A percentile compares a stretch with the other conserved stretches of the same genome.
phyloP scores from a whole-genome alignment of 2,797 vertebrate species.

The Sebastes hopkinsi region DNA sequence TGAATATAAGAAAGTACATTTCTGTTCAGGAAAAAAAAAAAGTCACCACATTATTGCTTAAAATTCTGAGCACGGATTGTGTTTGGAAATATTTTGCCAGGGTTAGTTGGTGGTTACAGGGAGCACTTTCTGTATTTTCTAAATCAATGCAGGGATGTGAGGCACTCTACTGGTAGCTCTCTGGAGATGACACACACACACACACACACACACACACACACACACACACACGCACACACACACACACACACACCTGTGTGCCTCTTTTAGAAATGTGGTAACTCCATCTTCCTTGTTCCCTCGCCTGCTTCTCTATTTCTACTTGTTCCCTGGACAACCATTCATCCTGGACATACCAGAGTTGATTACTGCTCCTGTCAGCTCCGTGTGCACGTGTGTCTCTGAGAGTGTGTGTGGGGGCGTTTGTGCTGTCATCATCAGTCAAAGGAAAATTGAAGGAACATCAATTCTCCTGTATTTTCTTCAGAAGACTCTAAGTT shows the following conservation, averaged over 20 bases:
- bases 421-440: conserved; percentile 7
- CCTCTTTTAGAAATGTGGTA: conserved; percentile 20
- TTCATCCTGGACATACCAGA: conserved; percentile 51
- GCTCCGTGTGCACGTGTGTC: not conserved
- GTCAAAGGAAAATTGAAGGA: conserved; percentile 23
- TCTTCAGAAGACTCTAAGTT: conserved; percentile 14
- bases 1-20: not conserved
- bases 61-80: not conserved
- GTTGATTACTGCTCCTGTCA: conserved; percentile 50
- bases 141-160: conserved; percentile 8
- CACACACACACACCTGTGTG: not conserved
- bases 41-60: not conserved
- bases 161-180: not conserved
- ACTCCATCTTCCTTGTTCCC: conserved; percentile 15
- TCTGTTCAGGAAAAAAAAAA: not conserved
- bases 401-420: not conserved
- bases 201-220: not conserved
- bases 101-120: not conserved
- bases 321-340: conserved; percentile 56
- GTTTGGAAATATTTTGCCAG: not conserved
- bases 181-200: conserved; percentile 6
- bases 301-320: conserved; percentile 29
- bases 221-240: not conserved
- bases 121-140: conserved; percentile 7
- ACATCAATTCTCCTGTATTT: conserved; percentile 20